Base-by-base conservation (phyloP, 2,113 vertebrate species). In the Cyprinodon tularosa region DNA sequence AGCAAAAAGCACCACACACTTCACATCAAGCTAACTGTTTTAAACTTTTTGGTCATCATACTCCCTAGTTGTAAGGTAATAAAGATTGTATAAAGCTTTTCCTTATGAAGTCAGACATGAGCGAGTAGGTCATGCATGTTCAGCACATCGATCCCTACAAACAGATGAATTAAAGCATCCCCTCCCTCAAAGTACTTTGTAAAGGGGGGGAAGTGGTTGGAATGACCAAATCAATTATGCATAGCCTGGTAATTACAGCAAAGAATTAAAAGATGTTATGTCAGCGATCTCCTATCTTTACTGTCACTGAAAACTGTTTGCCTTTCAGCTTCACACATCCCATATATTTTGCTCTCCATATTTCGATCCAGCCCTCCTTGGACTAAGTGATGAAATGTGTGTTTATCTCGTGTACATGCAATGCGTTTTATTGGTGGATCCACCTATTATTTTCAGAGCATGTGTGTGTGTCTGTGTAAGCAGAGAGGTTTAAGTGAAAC, bases 231-330 rank as follows among this genome's bases (percentile, higher is more conserved):
- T 94, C 84, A 92, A 95, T 95, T 90, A 94, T 95, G 91, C 85
- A 95, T 93, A 81, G 84, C 84, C 89, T 90, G 89, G 91, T 94
- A 95, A 94, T 93, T 93, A 93, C 91, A 89, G 84, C 65, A 63
- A 85, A 78, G 91, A 94, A 94, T 94, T 93, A 94, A 94, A 91
- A 94, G 86, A 80, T 87, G 88, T 93, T 53, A 82, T 84, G 91
- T 95, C 93, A 95, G 94, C 93, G 67, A 83, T 86, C 66, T 78
- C 40, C 62, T 61, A 68, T 84, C 48, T 47, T 53, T 73, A 20
- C 13, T 42, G 59, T 72, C 45, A 69, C 74, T 70, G 47, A 78
- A 82, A 86, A 83, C 78, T 50, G 87, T 80, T 81, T 77, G 64
- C 71, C 78, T 86, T 86, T 81, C 73, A 80, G 89, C 84, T 61